phyloP scores from a whole-genome alignment of 2,113 vertebrate species.

The Pluvialis apricaria region DNA sequence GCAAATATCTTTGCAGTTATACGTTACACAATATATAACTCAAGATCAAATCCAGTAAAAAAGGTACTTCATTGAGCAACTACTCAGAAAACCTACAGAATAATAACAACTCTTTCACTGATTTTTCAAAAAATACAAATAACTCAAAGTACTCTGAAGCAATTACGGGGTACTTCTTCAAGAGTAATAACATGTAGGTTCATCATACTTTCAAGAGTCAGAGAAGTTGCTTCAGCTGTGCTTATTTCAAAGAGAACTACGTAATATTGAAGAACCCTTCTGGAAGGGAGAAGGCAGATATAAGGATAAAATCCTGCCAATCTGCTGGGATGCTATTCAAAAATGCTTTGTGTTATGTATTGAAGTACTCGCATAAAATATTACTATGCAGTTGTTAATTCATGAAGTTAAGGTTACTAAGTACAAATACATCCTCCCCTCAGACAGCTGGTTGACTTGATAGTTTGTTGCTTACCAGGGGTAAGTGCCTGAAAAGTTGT shows the following conservation, averaged over 20 bases:
- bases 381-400: neutral
- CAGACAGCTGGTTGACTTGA: neutral
- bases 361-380: neutral
- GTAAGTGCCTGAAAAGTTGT: neutral
- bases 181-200: no score
- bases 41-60: neutral
- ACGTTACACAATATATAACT: no score
- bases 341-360: neutral
- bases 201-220: neutral
- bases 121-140: no score
- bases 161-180: no score
- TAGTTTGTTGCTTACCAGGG: neutral
- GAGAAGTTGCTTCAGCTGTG: neutral
- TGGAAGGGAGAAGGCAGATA: neutral
- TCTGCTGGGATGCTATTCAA: neutral
- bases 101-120: neutral
- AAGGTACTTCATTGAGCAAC: neutral
- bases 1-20: neutral
- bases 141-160: no score
- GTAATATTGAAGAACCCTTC: neutral
- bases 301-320: neutral
- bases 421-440: neutral
- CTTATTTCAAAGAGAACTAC: neutral
- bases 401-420: neutral
- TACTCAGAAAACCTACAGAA: neutral